Evolutionary conservation across 2,113 vertebrate genomes (phyloP), one percentile per base, ranked within the genome.

Genomic region (Pipa parva): DNA sequence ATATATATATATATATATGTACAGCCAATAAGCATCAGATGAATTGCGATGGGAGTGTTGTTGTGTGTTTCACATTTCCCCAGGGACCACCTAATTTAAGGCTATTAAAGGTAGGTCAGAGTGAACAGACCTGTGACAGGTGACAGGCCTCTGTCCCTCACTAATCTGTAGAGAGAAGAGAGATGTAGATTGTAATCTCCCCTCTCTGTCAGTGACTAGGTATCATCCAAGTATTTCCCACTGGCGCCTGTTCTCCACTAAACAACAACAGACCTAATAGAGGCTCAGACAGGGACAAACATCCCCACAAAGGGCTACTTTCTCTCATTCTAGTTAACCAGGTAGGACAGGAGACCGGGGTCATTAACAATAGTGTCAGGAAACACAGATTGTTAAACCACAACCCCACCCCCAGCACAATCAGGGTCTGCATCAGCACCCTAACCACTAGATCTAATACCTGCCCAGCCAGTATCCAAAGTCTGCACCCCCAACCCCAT

Each of bases 201-300:
- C 27, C 31, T 83, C 76, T 84, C 80, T 81, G 73, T 76, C 78
- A 71, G 59, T 75, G 73, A 78, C 80, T 84, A 75, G 76, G 77
- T 69, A 75, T 76, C 74, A 73, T 75, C 72, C 74, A 80, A 80
- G 79, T 80, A 77, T 83, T 81, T 80, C 76, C 85, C 65, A 52
- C 61, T 90, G 89, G 87, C 88, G 87, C 85, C 87, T 83, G 76
- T 17, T 76, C 81, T 77, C 77, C 78, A 81, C 76, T 71, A 78
- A 78, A 62, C 63, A 51, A 42, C 78, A 80, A 83, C 71, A 80
- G 78, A 29, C 26, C 63, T 66, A 73, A 76, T 42, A 67, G 52
- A 49, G 72, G 22, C 72, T 71, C 49, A 33, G 18, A 66, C 18
- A n/a, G 45, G 21, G 20, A 49, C 12, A 49, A 20, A 49, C 46